Percentiles rank a stretch among this genome's conserved stretches.
Evolutionary conservation across 2,888 invertebrate species (phyloP).

Genomic region (Resseliella maxima): DNA sequence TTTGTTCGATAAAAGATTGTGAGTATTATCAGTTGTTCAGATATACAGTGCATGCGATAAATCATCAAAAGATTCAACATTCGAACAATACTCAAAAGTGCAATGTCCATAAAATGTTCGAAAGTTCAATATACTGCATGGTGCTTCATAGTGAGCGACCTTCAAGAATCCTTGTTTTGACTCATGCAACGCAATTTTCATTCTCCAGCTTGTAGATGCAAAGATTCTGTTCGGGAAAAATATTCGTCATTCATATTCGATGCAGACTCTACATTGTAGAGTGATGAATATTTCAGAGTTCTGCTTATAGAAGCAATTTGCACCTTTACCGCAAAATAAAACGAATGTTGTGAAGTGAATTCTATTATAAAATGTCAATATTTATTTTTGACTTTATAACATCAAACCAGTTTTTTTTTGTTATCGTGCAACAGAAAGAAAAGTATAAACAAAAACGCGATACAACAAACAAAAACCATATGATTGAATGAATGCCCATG

Average conservation of each 20-base stretch:
- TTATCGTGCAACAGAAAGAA: neutral
- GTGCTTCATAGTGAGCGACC: neutral
- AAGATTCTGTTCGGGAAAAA: too few relatives aligned
- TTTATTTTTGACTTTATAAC: neutral
- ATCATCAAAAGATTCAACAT: too few relatives aligned
- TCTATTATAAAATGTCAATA: too few relatives aligned
- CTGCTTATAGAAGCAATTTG: too few relatives aligned
- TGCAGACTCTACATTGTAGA: too few relatives aligned
- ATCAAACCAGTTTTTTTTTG: neutral
- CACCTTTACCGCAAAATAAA: too few relatives aligned
- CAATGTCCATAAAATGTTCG: neutral
- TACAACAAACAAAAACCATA: conserved; percentile 38
- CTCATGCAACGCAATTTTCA: neutral
- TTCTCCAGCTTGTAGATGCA: neutral
- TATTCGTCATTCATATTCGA: too few relatives aligned
- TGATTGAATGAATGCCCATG: neutral
- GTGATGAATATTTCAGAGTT: too few relatives aligned
- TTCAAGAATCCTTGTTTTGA: neutral
- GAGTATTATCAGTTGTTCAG: too few relatives aligned
- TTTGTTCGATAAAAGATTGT: too few relatives aligned
- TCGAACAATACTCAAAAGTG: too few relatives aligned
- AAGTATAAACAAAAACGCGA: neutral
- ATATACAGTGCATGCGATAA: too few relatives aligned
- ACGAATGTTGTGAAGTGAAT: neutral
- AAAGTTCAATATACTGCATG: neutral